Conservation (phyloP, 2,888 invertebrate genomes). For the Hirtodrosophila duncani region DNA sequence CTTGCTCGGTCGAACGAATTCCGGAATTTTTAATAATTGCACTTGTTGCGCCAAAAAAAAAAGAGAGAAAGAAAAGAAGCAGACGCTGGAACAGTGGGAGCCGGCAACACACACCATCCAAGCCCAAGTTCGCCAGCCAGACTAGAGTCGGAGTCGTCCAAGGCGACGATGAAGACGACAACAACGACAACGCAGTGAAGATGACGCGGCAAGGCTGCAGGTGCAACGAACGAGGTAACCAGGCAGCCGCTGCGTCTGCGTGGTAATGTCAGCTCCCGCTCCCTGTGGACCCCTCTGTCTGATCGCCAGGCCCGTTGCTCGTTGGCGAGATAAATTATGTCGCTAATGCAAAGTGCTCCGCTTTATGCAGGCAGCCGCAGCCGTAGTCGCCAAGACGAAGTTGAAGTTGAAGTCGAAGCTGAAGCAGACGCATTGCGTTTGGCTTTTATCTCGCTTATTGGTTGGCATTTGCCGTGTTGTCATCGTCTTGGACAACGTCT, state of each 20-base stretch:
- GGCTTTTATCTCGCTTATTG: slow-evolving; percentile 59
- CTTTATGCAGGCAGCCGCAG: slow-evolving; percentile 62
- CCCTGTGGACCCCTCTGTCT: slow-evolving; percentile 22
- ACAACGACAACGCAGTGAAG: slow-evolving; percentile 46
- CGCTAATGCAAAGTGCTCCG: slow-evolving; percentile 78
- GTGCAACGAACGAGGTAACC: slow-evolving; percentile 56
- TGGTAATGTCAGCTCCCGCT: slow-evolving; percentile 53
- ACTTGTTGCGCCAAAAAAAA: slow-evolving; percentile 68
- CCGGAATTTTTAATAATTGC: slow-evolving; percentile 74
- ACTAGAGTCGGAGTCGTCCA: slow-evolving; percentile 1
- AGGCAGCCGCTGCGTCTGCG: slow-evolving; percentile 69
- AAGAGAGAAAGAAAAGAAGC: slow-evolving; percentile 22
- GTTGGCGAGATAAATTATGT: slow-evolving; percentile 78
- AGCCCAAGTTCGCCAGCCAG: slow-evolving; percentile 23
- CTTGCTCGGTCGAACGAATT: slow-evolving; percentile 40
- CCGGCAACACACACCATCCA: slow-evolving; percentile 40
- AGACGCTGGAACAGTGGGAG: slow-evolving; percentile 54
- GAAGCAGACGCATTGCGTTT: slow-evolving; percentile 65
- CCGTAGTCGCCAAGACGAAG: slow-evolving; percentile 21
- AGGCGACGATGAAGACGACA: slow-evolving; percentile 71
- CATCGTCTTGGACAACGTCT: slow-evolving; percentile 23
- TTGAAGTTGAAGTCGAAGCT: slow-evolving; percentile 1
- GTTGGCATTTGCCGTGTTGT: slow-evolving; percentile 50
- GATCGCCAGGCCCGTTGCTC: no score
- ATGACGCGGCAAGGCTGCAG: slow-evolving; percentile 72